Evolutionary conservation across 1,140 invertebrate genomes (phyloP), one percentile per base, ranked within the genome.

Genomic region (Thrips palmi): DNA sequence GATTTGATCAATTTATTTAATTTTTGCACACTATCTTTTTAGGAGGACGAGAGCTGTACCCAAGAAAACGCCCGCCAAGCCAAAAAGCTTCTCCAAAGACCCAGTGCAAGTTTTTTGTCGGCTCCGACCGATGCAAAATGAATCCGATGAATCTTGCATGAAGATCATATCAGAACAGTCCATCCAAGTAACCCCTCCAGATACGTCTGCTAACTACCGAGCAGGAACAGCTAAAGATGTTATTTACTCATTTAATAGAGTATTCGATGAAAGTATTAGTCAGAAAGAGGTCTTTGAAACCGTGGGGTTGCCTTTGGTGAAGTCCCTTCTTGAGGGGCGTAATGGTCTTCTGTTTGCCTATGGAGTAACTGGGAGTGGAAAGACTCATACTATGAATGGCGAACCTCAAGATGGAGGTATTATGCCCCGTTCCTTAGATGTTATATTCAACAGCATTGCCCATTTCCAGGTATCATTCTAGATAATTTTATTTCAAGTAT

Each of bases 301-400:
- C 39, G 76, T 89, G n/a, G 83, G 84, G 1, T 62, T 80, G 30
- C 89, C 91, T 1, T 58, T 97, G 2, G 74, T 97, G 0, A 71
- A 84, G 49, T 76, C 78, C 49, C 55, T 87, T 4, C 60, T 86
- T 19, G 65, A 69, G 39, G 81, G 79, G 28, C 80, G 79, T 56
- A 96, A 94, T 66, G 83, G 79, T 25, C 60, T 93, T 15, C 57
- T 97, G 4, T 96, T 97, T 53, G 87, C 89, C 0, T 97, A 97
- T 56, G 92, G 93, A 17, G 84, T 97, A 2, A 97, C 92, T 3
- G 87, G 87, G 1, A 94, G 89, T 44, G 93, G 93, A 0, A 86
- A 97, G 63, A 97, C 93, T 0, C 89, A 77, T 51, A 97, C 91
- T 1, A 92, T 97, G 80, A 87, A 77, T 7, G 88, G 71, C 40